Percentiles rank a stretch among this genome's conserved stretches.
phyloP scores from a whole-genome alignment of 2,888 invertebrate genomes.

The Hoplodrina ambigua region DNA sequence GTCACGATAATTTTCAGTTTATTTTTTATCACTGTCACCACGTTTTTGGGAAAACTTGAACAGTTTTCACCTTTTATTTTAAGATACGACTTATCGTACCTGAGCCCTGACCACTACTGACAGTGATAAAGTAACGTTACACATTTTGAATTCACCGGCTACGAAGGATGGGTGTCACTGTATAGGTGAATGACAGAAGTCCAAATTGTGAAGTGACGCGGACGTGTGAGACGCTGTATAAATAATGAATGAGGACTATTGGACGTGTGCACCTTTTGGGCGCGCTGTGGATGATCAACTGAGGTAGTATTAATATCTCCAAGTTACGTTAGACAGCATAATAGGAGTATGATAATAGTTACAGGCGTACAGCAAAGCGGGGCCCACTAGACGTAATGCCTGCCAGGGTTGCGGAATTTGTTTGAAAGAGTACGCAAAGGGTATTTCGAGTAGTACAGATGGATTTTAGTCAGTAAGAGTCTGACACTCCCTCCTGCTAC shows the following conservation, averaged over 20 bases:
- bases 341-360: no score
- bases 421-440: no score
- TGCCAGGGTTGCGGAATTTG: no score
- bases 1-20: background rate
- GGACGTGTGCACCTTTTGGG: conserved; percentile 12
- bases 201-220: conserved; percentile 8
- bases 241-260: conserved; percentile 30
- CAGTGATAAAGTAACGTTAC: conserved; percentile 47
- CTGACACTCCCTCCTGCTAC: no score
- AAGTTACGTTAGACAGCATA: no score
- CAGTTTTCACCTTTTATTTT: conserved; percentile 1
- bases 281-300: background rate
- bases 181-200: conserved; percentile 50
- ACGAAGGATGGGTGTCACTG: conserved; percentile 44
- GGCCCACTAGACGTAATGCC: no score
- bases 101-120: conserved; percentile 64
- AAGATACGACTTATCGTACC: conserved; percentile 63
- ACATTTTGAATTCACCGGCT: conserved; percentile 56
- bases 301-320: background rate
- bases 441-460: no score
- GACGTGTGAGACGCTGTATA: conserved; percentile 16
- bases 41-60: conserved; percentile 21
- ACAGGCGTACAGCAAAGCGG: no score
- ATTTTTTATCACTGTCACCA: conserved; percentile 19
- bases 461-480: no score